Percentiles rank a stretch among this genome's conserved stretches.
phyloP scores from a whole-genome alignment of 2,113 vertebrate genomes.

The Hepsetus odoe region DNA sequence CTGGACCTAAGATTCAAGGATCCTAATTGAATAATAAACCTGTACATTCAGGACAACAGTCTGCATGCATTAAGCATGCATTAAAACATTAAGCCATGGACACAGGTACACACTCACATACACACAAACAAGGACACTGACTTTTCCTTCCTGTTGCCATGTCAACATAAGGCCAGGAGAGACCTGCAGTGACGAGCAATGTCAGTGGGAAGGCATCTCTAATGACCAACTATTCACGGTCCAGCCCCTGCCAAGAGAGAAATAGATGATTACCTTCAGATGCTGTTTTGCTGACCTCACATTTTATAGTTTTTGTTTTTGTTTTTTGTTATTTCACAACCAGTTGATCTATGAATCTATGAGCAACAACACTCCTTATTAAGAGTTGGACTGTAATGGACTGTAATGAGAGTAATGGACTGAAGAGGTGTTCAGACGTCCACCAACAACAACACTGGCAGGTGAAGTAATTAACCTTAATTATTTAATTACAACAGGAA shows the following conservation, averaged over 20 bases:
- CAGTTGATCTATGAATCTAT: no score
- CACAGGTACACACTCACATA: slow-evolving; percentile 16
- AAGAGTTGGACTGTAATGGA: no score
- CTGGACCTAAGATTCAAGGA: no score
- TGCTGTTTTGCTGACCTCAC: neutral
- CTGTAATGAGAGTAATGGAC: no score
- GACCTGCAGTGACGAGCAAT: slow-evolving; percentile 1
- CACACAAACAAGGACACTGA: slow-evolving; percentile 30
- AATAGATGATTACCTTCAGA: neutral
- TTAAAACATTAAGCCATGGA: slow-evolving; percentile 8
- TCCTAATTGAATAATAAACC: neutral
- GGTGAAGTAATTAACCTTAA: no score
- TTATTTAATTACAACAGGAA: no score
- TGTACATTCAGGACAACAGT: no score
- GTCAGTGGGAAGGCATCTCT: slow-evolving; percentile 33
- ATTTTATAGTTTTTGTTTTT: no score
- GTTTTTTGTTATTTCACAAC: no score
- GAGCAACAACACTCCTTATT: no score
- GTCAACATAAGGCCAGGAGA: slow-evolving; percentile 40
- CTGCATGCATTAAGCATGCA: neutral
- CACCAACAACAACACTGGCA: no score
- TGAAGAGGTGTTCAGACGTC: no score
- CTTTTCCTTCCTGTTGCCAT: slow-evolving; percentile 61
- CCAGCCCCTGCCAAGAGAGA: slow-evolving; percentile 28
- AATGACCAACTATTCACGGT: slow-evolving; percentile 9